Evolutionary conservation across 2,888 invertebrate species (phyloP), one percentile per base, ranked within the genome.

Genomic region (Agrotis ipsilon): DNA sequence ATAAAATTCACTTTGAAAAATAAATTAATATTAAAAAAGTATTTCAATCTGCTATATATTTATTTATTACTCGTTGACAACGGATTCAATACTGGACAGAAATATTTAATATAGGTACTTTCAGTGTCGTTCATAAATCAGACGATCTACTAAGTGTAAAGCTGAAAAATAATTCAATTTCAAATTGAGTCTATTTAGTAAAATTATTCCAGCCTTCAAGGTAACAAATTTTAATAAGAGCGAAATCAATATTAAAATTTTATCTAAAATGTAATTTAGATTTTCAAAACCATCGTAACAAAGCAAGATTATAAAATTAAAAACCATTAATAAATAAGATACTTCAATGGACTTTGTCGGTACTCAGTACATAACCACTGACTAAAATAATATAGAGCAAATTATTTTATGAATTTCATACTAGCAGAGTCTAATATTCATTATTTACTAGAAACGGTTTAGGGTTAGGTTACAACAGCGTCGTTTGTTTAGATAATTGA

Each of bases 341-440:
- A 32, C 58, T 21, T 24, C 9, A 68, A 59, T 43, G 43, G 49
- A 54, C 21, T 27, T n/a, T 5, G 4, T 21, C n/a, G 4, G 21
- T 55, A 45, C n/a, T 5, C 5, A 3, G 24, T 24, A 24, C n/a
- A n/a, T 32, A 19, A 27, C 39, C 24, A 19, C 43, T 45, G 43
- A 55, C 16, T 21, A 14, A 19, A 51, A 46, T 46, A 46, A 39
- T 27, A 18, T 48, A 14, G 14, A 24, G 1, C 32, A 27, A 71
- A 57, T 45, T 51, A 71, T 19, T 72, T 72, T 49, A 46, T 32
- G 14, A 58, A 14, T 3, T 24, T 57, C 4, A 21, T 16, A n/a
- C 13, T n/a, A 18, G 52, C 9, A 18, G 14, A 18, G 18, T n/a
- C 54, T 48, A 19, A 49, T 49, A 49, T 4, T 62, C 18, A 18